Base-by-base conservation (phyloP, 2,797 vertebrate species). In the Merluccius polli region DNA sequence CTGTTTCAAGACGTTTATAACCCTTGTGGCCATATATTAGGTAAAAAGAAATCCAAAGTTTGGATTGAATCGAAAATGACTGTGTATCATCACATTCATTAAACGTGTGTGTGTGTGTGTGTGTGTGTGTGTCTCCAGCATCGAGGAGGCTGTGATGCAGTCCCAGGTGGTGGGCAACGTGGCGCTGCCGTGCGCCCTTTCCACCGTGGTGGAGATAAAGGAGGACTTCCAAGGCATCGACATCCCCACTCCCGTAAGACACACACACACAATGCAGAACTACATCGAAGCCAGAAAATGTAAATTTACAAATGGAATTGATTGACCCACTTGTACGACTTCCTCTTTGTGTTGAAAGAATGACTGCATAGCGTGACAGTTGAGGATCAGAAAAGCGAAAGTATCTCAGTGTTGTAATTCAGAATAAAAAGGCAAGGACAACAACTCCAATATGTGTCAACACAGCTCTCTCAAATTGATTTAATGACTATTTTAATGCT, bases 241-340 rank as follows among this genome's bases (percentile, higher is more conserved):
- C 5, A 3, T 93, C 69, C 83, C 75, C n/a, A 74, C 85, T 3
- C 74, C 78, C 41, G 92, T 95, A 91, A 93, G 91, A 77, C 11
- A 24, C 31, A 21, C 24, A 79, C 67, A 36, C 24, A 73, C n/a
- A 29, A 35, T n/a, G 21, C 21, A 9, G n/a, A 59, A 59, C 21
- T n/a, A 59, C n/a, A 59, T 2, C 9, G 52, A 59, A 48, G 6
- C 44, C 44, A 7, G 4, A 48, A 18, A 9, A n/a, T 44, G 52
- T 59, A 9, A n/a, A 24, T 44, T 44, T 44, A 44, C 41, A 18
- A 48, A 48, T 48, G 15, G 0, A 52, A 52, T 52, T 48, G 52
- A 7, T 24, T 48, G 44, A 44, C 48, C n/a, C 48, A 44, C 9
- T 5, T 8, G 48, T n/a, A 52, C 3, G 21, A 63, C 52, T 63